Conservation (phyloP, 1,140 invertebrate species). For the Heliothis subflexa region DNA sequence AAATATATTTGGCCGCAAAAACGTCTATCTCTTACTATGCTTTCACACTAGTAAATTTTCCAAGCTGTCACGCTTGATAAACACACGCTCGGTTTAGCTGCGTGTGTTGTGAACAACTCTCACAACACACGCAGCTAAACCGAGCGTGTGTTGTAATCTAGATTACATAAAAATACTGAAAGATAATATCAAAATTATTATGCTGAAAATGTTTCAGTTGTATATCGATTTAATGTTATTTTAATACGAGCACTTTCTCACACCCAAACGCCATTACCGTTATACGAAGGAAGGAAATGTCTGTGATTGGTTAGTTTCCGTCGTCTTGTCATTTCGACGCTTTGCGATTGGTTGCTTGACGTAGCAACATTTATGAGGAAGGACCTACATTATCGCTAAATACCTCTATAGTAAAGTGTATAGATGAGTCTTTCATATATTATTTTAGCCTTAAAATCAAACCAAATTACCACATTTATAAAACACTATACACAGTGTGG, state of each 20-base stretch:
- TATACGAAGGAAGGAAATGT: slow-evolving; percentile 9
- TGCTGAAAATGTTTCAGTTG: not conserved
- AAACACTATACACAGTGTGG: not conserved
- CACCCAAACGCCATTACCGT: not conserved
- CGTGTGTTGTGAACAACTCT: no score
- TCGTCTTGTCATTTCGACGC: not conserved
- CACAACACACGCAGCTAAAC: no score
- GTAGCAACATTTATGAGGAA: not conserved
- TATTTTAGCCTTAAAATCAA: not conserved
- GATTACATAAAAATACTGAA: no score
- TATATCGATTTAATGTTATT: not conserved
- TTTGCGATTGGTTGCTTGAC: not conserved
- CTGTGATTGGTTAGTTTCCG: slow-evolving; percentile 21
- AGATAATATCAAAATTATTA: no score
- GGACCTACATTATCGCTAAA: not conserved
- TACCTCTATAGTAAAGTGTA: no score
- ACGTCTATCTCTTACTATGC: no score
- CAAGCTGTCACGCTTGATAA: no score
- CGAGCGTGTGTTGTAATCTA: no score
- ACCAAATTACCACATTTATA: no score
- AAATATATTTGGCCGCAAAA: no score
- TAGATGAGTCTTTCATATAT: not conserved
- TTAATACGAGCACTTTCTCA: not conserved
- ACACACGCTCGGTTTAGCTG: no score
- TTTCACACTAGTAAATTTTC: no score